Evolutionary conservation across 2,888 invertebrate genomes (phyloP), one percentile per base, ranked within the genome.

Genomic region (Agapostemon virescens): DNA sequence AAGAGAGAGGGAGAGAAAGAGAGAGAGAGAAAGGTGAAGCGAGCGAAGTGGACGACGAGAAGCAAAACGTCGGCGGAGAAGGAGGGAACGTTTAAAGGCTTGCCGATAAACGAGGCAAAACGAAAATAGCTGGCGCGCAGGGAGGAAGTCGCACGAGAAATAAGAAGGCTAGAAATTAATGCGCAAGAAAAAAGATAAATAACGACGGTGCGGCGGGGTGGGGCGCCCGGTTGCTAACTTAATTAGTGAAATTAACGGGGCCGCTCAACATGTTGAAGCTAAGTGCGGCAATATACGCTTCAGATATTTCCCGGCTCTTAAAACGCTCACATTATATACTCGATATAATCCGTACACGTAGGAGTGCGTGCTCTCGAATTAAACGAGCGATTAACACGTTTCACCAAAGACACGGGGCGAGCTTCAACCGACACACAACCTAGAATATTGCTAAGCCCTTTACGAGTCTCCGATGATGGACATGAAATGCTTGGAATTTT

Each of bases 201-300:
- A 89, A 89, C 80, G 84, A 84, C 78, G 84, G 84, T 84, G 81
- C 82, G 82, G 86, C 87, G 84, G 79, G 77, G 40, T 69, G 76
- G 80, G 84, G 82, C 84, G 83, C 80, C 83, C 80, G 85, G 85
- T 85, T 86, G 91, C 92, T 92, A 92, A 92, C 90, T 92, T 90
- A 91, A 92, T 92, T 92, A 92, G 92, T 89, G 80, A 90, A 92
- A 92, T 92, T 92, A 92, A 92, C 92, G 88, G 88, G 81, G 83
- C 87, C 87, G 87, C 88, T 90, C 88, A 83, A 88, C 91, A 89
- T 88, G 88, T 82, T 84, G 81, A 77, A 88, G 90, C 89, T 91
- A 89, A 91, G 83, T 89, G 88, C 85, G 76, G 81, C 86, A 81
- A 85, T 87, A 86, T 85, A 75, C 77, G 80, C 86, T 84, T 72